Conservation (phyloP, 2,888 invertebrate species). For the Acrocera orbiculus region DNA sequence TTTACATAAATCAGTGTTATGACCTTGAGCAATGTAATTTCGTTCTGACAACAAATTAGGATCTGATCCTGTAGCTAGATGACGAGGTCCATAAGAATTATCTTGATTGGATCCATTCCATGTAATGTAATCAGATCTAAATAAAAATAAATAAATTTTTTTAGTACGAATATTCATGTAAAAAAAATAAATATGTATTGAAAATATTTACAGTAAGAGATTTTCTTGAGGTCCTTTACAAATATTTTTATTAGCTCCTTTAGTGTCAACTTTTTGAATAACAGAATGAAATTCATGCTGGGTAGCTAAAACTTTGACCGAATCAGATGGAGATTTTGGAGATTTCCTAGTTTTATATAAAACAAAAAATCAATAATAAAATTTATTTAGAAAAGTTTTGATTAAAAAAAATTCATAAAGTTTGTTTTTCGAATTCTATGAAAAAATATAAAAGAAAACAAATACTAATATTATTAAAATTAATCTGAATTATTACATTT, state of each 20-base stretch:
- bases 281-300: conserved; percentile 24
- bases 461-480: too few species aligned
- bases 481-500: too few species aligned
- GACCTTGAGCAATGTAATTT: conserved; percentile 41
- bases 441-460: too few species aligned
- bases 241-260: conserved; percentile 53
- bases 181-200: not conserved
- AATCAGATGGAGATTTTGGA: conserved; percentile 15
- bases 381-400: too few species aligned
- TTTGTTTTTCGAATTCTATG: too few species aligned
- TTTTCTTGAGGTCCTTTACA: conserved; percentile 64
- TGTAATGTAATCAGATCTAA: conserved; percentile 61
- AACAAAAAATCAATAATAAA: too few species aligned
- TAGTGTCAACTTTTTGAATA: conserved; percentile 28
- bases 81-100: conserved; percentile 35
- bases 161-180: too few species aligned
- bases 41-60: conserved; percentile 31
- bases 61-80: conserved; percentile 38
- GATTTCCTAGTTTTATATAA: conserved; percentile 21
- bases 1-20: conserved; percentile 47
- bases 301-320: conserved; percentile 6
- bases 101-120: conserved; percentile 67
- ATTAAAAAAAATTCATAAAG: too few species aligned
- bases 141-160: conserved; percentile 7
- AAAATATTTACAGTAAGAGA: conserved; percentile 50